phyloP scores from a whole-genome alignment of 2,888 invertebrate species.

The Deilephila porcellus region DNA sequence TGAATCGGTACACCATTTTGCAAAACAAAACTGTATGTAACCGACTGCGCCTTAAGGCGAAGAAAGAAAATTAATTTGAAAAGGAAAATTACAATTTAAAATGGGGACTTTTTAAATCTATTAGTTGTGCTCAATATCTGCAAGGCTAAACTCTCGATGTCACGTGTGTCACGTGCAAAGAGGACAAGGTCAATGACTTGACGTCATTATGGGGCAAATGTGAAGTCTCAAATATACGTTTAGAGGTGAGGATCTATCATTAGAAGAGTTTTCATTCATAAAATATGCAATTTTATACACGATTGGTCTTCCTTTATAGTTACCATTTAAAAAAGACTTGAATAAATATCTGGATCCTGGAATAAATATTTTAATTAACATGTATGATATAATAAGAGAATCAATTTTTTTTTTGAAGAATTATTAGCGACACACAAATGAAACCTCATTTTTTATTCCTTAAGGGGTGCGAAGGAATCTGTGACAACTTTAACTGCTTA shows the following conservation, averaged over 20 bases:
- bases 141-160: constrained; percentile 41
- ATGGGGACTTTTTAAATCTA: constrained; percentile 28
- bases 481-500: no score
- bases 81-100: constrained; percentile 36
- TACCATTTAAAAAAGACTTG: no score
- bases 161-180: constrained; percentile 50
- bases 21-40: background rate
- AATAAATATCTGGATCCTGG: no score
- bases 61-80: background rate
- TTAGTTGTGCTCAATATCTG: constrained; percentile 16
- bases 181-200: constrained; percentile 25
- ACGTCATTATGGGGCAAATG: constrained; percentile 17
- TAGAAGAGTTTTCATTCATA: background rate
- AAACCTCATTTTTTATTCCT: no score
- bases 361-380: no score
- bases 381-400: no score
- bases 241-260: no score
- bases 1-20: no score
- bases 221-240: background rate
- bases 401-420: no score
- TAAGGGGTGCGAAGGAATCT: no score
- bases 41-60: background rate
- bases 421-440: no score
- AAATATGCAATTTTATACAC: background rate
- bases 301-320: no score